These are phyloP conservation scores for Polydesmus complanatus DNA, from an alignment of 2,888 invertebrate genomes.

Conservation along the genomic window DNA sequence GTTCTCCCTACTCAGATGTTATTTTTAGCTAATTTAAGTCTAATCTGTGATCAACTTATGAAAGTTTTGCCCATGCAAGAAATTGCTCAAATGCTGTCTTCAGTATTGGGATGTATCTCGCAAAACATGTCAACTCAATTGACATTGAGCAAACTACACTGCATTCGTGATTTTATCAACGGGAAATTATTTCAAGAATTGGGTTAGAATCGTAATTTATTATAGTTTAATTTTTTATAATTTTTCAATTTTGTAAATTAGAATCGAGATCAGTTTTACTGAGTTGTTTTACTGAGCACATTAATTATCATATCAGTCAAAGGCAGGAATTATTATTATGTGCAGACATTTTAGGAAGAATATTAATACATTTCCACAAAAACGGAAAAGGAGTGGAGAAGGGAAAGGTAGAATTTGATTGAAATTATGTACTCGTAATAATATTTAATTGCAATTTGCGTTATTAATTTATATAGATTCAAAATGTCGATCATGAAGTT, in stretches of 20 bases:
- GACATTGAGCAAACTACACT: slow-evolving; percentile 64
- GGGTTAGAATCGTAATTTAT: slow-evolving; percentile 34
- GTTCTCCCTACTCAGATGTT: slow-evolving; percentile 68
- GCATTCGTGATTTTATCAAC: slow-evolving; percentile 64
- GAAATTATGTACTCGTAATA: neutral
- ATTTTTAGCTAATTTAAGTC: slow-evolving; percentile 63
- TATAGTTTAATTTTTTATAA: neutral
- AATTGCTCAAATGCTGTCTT: slow-evolving; percentile 59
- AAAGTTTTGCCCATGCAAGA: slow-evolving; percentile 46
- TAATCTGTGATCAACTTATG: slow-evolving; percentile 65
- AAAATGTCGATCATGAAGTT: slow-evolving; percentile 59
- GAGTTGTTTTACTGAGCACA: slow-evolving; percentile 67
- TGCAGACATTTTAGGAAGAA: slow-evolving; percentile 73
- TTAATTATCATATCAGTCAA: slow-evolving; percentile 64
- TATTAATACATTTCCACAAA: slow-evolving; percentile 50
- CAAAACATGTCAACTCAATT: slow-evolving; percentile 53
- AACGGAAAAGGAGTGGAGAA: slow-evolving; percentile 30
- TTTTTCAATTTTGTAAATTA: slow-evolving; percentile 28
- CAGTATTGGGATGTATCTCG: slow-evolving; percentile 62
- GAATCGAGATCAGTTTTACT: slow-evolving; percentile 73
- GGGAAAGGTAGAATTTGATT: slow-evolving; percentile 17
- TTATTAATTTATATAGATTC: slow-evolving; percentile 30
- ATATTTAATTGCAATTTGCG: slow-evolving; percentile 5
- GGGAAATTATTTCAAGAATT: slow-evolving; percentile 48
- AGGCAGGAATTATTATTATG: slow-evolving; percentile 70